These are phyloP conservation scores for Tiliacea citrago DNA, from an alignment of 2,888 invertebrate species.

Conservation along the genomic window DNA sequence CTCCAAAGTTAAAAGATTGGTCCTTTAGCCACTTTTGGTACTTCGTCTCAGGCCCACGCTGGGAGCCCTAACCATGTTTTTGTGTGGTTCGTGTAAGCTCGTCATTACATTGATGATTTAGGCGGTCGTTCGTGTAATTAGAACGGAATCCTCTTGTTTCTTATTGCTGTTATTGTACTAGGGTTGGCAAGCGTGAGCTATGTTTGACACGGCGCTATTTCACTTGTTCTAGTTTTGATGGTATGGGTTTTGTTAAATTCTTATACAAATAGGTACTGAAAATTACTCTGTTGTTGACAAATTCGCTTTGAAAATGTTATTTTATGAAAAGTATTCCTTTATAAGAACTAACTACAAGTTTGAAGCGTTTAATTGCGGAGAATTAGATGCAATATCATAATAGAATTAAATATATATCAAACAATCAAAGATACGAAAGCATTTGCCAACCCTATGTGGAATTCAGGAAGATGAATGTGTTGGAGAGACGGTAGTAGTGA, in stretches of 20 bases:
- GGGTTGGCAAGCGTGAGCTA: conserved; percentile 27
- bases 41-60: background rate
- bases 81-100: conserved; percentile 41
- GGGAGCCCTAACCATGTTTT: conserved; percentile 27
- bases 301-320: background rate
- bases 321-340: background rate
- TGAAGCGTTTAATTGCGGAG: background rate
- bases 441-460: conserved; percentile 37
- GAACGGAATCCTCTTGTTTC: conserved; percentile 51
- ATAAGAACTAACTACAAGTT: background rate
- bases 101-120: conserved; percentile 42
- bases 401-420: too few relatives aligned
- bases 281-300: background rate
- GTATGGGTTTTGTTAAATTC: background rate
- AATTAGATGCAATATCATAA: background rate
- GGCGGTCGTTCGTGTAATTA: conserved; percentile 51
- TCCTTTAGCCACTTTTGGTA: background rate
- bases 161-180: conserved; percentile 45
- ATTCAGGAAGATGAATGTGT: conserved; percentile 50
- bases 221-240: too few relatives aligned
- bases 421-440: background rate
- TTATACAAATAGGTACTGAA: background rate
- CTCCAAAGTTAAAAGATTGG: conserved; percentile 32
- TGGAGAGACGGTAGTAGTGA: conserved; percentile 43
- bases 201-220: background rate